Conservation (phyloP, 2,888 invertebrate genomes). For the Tenthredo notha region DNA sequence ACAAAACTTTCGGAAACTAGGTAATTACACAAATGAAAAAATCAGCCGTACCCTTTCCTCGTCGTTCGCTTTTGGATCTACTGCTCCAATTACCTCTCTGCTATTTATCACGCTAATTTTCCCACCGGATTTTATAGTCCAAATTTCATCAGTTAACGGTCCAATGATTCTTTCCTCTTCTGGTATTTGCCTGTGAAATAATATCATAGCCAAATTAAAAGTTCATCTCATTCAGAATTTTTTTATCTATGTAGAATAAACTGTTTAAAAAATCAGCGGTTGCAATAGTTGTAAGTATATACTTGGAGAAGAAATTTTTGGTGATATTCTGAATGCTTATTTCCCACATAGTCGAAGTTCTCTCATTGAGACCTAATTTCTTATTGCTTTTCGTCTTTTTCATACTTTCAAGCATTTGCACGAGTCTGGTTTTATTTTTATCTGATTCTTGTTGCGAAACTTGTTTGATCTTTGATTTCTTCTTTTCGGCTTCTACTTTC, state of each 20-base stretch:
- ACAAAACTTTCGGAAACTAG: neutral
- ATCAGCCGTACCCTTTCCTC: neutral
- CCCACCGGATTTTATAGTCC: conserved; percentile 18
- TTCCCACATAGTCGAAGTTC: conserved; percentile 67
- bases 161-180: conserved; percentile 23
- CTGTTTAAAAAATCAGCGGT: neutral
- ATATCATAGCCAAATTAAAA: neutral
- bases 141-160: conserved; percentile 30
- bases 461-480: conserved; percentile 27
- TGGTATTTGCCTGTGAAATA: neutral
- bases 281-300: conserved; percentile 3
- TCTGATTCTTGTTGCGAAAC: conserved; percentile 55
- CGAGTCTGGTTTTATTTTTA: conserved; percentile 67
- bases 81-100: neutral
- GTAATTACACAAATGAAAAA: neutral
- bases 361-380: conserved; percentile 63
- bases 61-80: neutral
- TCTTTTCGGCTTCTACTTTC: conserved; percentile 39
- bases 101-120: conserved; percentile 32
- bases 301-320: conserved; percentile 60
- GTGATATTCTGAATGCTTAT: conserved; percentile 64
- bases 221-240: neutral
- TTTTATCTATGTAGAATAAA: neutral
- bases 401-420: conserved; percentile 69
- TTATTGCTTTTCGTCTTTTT: conserved; percentile 63